Conservation (phyloP, 1,140 invertebrate species). For the Dermatophagoides farinae region DNA sequence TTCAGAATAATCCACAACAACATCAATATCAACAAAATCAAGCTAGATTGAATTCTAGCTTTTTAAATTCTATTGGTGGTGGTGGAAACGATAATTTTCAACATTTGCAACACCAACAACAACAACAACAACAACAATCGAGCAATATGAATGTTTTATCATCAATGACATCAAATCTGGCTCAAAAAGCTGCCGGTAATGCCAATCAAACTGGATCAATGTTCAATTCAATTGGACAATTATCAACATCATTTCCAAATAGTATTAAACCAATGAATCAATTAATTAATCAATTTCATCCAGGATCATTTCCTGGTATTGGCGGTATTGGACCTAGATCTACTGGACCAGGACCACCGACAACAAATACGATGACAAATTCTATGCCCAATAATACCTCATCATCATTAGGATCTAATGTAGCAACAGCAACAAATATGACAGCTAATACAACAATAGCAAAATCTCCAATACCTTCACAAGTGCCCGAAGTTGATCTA, state of each 20-base stretch:
- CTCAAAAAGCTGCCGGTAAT: background rate
- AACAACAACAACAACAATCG: background rate
- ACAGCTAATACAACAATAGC: constrained; percentile 5
- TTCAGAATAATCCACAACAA: background rate
- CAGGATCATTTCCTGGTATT: background rate
- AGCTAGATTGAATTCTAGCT: background rate
- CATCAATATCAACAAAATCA: background rate
- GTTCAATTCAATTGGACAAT: constrained; percentile 6
- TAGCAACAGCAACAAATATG: constrained; percentile 5
- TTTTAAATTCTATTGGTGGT: background rate
- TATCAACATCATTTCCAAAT: constrained; percentile 9
- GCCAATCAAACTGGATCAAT: background rate
- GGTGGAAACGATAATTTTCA: background rate
- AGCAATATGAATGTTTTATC: background rate
- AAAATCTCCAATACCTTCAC: constrained; percentile 2
- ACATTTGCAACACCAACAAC: background rate
- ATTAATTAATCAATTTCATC: constrained; percentile 4
- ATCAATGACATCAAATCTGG: background rate
- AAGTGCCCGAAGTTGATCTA: constrained; percentile 34
- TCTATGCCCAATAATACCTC: background rate
- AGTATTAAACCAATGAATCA: constrained; percentile 6
- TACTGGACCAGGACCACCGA: background rate
- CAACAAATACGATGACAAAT: constrained; percentile 7
- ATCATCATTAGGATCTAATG: too few relatives aligned
- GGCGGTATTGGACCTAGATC: background rate